Base-by-base conservation (phyloP, 2,888 invertebrate genomes). In the Drosophila cracens region DNA sequence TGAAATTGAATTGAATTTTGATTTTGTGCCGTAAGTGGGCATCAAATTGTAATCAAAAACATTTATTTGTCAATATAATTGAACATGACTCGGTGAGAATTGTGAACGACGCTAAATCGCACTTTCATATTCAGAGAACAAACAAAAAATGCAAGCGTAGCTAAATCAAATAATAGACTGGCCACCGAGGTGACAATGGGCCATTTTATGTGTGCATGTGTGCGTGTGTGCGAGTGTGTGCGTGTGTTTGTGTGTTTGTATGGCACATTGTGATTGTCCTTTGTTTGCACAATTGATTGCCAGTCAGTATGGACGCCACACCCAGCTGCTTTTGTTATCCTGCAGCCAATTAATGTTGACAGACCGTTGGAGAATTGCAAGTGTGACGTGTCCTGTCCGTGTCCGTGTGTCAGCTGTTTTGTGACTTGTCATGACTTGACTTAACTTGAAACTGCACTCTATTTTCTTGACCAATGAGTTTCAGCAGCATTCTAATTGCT, bases 221-320 rank as follows among this genome's bases (percentile, higher is more conserved):
- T 33, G 31, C 0, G 31, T 2, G 31, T 8, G 31, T 31, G 10
- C 10, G 11, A 33, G 33, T 11, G 33, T 31, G 31, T 66, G 36
- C n/a, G n/a, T 64, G 53, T 54, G 34, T 64, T 36, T 36, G 25
- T 38, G 16, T 75, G 53, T 48, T 34, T 43, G 43, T 43, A 31
- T 40, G 31, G 18, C 61, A 58, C 21, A n/a, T 51, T 70, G 66
- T 53, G 69, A 43, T 25, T 64, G 62, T 46, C 58, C 67, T 74
- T 88, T 83, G 83, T 83, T 86, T 85, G 84, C 74, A 52, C 84
- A 87, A 76, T 82, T 85, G 89, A 86, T 89, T 87, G 87, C 65
- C 69, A 67, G 62, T 67, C 74, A 38, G 63, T 67, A 66, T 70
- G 29, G 60, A 54, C 54, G 60, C 54, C 72, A 67, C 74, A 70